Base-by-base conservation (phyloP, 2,113 vertebrate genomes). In the Podocnemis expansa region DNA sequence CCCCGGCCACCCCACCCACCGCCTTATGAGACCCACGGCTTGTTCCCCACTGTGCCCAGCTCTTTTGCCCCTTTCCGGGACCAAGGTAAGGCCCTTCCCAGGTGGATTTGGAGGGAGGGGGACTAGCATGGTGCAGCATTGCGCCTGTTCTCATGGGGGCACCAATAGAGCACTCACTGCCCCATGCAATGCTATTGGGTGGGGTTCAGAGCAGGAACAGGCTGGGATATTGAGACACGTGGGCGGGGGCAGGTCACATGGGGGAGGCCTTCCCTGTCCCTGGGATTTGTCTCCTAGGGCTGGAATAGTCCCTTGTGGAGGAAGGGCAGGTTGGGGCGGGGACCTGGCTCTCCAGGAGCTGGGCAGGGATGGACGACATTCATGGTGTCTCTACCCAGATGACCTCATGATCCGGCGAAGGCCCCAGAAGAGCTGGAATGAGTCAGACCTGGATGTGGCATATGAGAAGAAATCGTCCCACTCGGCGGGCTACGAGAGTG, bases 401-500 rank as follows among this genome's bases (percentile, higher is more conserved):
- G 98, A 99, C 58, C 80, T 96, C 19, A 56, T 93, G 19, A 87
- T 97, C 55, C 96, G 95, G 34, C 98, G 98, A 55, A 98, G 98
- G 79, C 94, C 47, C 34, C 96, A 97, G 1, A 83, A 96, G 52
- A 98, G 98, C 93, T 99, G 99, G 99, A 99, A 99, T 3, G 99
- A 99, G 95, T 98, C 98, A 0, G 98, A 99, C 90, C 97, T 99
- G 85, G 99, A 99, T 19, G 92, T 98, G 91, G 98, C 98, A 0
- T 99, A 98, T 0, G 98, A 99, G 78, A 98, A 97, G 93, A 99
- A 99, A 88, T 82, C 98, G 16, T 98, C 98, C 6, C 98, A 98
- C 87, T 60, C 96, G 0, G 47, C 82, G 0, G 90, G 97, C 84
- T 98, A 99, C 6, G 98, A 99, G 51, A 98, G 98, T 99, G 89